These are phyloP conservation scores for Hermaeophaga mercurialis DNA, from an alignment of 2,888 invertebrate species.

Conservation along the genomic window DNA sequence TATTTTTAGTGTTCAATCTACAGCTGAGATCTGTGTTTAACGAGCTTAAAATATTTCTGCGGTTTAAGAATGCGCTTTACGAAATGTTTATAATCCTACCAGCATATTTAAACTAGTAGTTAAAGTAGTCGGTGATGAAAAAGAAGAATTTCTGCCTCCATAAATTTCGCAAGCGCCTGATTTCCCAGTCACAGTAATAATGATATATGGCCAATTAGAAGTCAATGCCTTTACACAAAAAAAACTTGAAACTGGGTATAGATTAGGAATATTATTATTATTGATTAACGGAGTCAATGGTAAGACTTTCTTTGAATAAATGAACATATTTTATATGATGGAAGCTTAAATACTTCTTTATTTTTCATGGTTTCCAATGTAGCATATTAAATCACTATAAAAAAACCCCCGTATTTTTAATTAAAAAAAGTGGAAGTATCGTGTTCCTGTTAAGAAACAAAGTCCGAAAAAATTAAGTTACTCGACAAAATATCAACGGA, in stretches of 20 bases:
- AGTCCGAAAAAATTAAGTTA: no score
- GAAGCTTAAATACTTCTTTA: no score
- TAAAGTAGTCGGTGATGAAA: constrained; percentile 28
- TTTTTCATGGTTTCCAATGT: no score
- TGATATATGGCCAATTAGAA: constrained; percentile 45
- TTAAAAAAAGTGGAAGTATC: no score
- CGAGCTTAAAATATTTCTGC: constrained; percentile 18
- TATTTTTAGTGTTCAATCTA: constrained; percentile 2
- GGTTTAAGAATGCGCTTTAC: constrained; percentile 11
- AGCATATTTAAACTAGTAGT: constrained; percentile 27
- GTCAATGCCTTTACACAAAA: constrained; percentile 12
- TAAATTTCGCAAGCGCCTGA: constrained; percentile 36
- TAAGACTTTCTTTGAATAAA: no score
- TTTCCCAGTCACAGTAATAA: constrained; percentile 42
- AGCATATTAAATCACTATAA: no score
- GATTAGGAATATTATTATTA: no score
- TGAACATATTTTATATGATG: no score
- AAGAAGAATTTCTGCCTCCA: constrained; percentile 31
- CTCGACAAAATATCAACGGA: no score
- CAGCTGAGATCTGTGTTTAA: constrained; percentile 7
- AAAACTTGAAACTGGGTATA: not conserved
- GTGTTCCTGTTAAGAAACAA: no score
- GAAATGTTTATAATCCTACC: constrained; percentile 27
- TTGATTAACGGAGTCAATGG: no score
- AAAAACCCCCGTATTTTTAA: no score